Base-by-base conservation (phyloP, 53 echinoderm and acorn worm species). In the Actinopyga echinites region DNA sequence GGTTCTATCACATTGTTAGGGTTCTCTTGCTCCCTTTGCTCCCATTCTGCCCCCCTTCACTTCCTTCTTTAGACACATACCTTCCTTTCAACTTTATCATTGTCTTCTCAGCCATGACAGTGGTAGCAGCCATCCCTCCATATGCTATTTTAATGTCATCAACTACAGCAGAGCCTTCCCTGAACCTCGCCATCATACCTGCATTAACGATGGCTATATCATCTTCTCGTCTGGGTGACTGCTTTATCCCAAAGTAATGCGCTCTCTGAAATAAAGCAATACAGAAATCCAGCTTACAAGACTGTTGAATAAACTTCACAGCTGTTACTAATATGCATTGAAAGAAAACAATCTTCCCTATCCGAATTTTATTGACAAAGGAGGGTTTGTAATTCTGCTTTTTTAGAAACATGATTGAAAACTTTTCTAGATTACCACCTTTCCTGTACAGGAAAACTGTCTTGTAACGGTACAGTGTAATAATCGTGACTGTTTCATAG, bases 81-180 rank as follows among this genome's bases (percentile, higher is more conserved):
- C 75, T 91, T 87, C 87, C 87, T 2, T 32, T 22, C 45, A 91
- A 52, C 32, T 69, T 67, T 33, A 68, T 68, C 91, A 87, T 84
- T 7, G 91, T 88, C 64, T 84, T 84, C 21, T 61, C 44, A 12
- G 91, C 87, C 8, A 87, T 77, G 25, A 84, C 87, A 64, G 90
- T 91, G 0, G 91, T 87, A 22, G 87, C 49, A 35, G 95, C 95
- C 95, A 95, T 95, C 22, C 95, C 95, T 31, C 95, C 95, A 28
- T 82, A 92, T 11, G 90, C 90, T 28, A 95, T 57, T n/a, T 54
- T 79, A 12, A 88, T 73, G 64, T 87, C 88, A 44, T 87, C 15
- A 6, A 95, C 82, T 22, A 85, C 30, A 54, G 62, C 85, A 32
- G 87, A 87, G 5, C 88, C 87, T 60, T 85, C 71, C 6, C 69